Conservation (phyloP, 2,797 vertebrate species). For the Coregonus suidteri region DNA sequence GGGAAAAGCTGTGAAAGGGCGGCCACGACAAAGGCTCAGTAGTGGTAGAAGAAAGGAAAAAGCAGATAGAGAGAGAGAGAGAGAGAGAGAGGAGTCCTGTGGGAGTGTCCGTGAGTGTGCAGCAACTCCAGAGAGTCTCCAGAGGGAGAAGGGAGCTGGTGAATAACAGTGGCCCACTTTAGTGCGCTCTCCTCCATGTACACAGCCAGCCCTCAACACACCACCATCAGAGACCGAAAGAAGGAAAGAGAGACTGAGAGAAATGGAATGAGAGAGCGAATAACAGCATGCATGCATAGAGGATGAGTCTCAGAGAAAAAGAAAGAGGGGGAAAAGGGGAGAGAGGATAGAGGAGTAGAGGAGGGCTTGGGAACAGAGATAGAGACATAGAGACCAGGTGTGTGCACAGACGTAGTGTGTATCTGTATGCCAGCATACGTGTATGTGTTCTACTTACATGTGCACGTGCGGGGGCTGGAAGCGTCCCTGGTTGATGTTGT, state of each 20-base stretch:
- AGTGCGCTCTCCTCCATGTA: slow-evolving; percentile 68
- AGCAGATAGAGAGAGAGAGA: slow-evolving; percentile 45
- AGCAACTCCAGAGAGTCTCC: slow-evolving; percentile 56
- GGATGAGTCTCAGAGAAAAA: slow-evolving; percentile 30
- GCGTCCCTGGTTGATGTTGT: slow-evolving; percentile 99
- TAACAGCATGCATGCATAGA: not conserved
- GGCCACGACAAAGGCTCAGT: slow-evolving; percentile 52
- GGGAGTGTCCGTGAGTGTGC: slow-evolving; percentile 47
- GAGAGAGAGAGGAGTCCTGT: slow-evolving; percentile 56
- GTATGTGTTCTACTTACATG: slow-evolving; percentile 82
- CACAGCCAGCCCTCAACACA: slow-evolving; percentile 38
- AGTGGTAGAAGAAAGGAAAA: slow-evolving; percentile 35
- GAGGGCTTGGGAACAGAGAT: not conserved
- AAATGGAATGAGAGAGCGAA: slow-evolving; percentile 1
- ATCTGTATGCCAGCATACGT: not conserved
- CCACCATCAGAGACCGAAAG: slow-evolving; percentile 22
- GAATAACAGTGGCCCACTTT: slow-evolving; percentile 79
- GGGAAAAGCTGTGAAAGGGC: slow-evolving; percentile 16
- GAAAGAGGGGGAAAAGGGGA: not conserved
- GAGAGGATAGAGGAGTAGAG: not conserved
- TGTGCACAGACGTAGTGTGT: not conserved
- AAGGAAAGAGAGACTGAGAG: slow-evolving; percentile 6
- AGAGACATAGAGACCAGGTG: not conserved
- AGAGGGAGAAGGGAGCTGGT: slow-evolving; percentile 66
- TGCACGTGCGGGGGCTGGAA: slow-evolving; percentile 97